Conservation (phyloP, 1,140 invertebrate genomes). For the Leptopilina clavipes region DNA sequence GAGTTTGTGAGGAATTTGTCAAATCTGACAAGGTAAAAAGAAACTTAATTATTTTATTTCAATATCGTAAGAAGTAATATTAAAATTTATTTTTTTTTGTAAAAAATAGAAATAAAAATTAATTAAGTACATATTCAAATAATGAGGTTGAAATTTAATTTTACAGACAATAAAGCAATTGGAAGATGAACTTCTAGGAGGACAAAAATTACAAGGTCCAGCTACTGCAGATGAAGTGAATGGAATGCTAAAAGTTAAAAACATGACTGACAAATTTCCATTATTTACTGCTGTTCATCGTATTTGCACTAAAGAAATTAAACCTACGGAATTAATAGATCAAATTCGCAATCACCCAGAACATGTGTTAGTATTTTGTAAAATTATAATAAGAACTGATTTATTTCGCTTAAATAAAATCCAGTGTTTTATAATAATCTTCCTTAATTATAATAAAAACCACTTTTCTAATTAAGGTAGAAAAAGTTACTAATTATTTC, state of each 20-base stretch:
- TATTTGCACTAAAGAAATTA: slow-evolving; percentile 82
- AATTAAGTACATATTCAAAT: slow-evolving; percentile 30
- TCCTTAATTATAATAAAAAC: not conserved
- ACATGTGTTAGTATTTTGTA: slow-evolving; percentile 67
- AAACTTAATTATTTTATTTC: not conserved
- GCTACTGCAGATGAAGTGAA: slow-evolving; percentile 89
- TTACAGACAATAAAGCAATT: slow-evolving; percentile 81
- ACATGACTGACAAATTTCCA: slow-evolving; percentile 83
- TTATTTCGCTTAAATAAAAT: not conserved
- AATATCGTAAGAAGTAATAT: not conserved
- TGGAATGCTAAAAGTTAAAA: slow-evolving; percentile 79
- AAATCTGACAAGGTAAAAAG: slow-evolving; percentile 82
- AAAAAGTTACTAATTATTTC: too few species aligned
- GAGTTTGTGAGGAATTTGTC: slow-evolving; percentile 85
- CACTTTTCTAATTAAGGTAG: not conserved
- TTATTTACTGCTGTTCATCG: slow-evolving; percentile 85
- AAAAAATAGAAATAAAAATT: slow-evolving; percentile 34
- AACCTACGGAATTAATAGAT: slow-evolving; percentile 80
- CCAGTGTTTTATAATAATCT: not conserved
- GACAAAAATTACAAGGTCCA: slow-evolving; percentile 89
- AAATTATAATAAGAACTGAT: slow-evolving; percentile 13
- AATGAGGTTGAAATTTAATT: not conserved
- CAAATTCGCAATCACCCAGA: slow-evolving; percentile 84
- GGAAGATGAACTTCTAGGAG: slow-evolving; percentile 88
- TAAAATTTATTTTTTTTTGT: slow-evolving; percentile 10